Percentiles rank a stretch among this genome's conserved stretches.
Evolutionary conservation across 1,140 invertebrate species (phyloP).

Genomic region (Conopomorpha cramerella): DNA sequence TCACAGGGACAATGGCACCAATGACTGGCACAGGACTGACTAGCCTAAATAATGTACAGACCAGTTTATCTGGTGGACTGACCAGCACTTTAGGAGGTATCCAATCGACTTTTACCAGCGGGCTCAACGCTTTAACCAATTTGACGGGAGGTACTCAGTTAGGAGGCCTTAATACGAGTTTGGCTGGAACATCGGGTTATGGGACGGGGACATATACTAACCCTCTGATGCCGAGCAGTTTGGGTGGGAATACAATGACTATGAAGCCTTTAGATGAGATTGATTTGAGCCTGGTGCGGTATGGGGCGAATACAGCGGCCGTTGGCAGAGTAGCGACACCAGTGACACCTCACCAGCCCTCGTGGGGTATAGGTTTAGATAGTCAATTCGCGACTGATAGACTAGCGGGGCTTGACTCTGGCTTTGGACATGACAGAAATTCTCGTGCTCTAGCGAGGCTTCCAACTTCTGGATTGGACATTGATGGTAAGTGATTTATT

Average conservation of each 20-base stretch:
- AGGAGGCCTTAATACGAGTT: slow-evolving; percentile 47
- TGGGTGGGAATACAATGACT: slow-evolving; percentile 59
- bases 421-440: slow-evolving; percentile 61
- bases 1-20: slow-evolving; percentile 32
- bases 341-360: slow-evolving; percentile 63
- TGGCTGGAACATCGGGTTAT: slow-evolving; percentile 45
- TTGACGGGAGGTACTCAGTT: slow-evolving; percentile 51
- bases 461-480: slow-evolving; percentile 55
- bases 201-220: slow-evolving; percentile 65
- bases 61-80: slow-evolving; percentile 41
- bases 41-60: slow-evolving; percentile 46
- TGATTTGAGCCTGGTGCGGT: slow-evolving; percentile 65
- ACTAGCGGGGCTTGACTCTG: slow-evolving; percentile 55
- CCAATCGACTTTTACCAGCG: slow-evolving; percentile 37
- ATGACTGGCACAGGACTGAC: slow-evolving; percentile 30
- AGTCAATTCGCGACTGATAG: slow-evolving; percentile 66
- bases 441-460: slow-evolving; percentile 57
- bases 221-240: slow-evolving; percentile 58
- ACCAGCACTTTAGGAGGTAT: slow-evolving; percentile 42
- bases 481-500: slow-evolving; percentile 54
- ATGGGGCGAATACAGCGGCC: slow-evolving; percentile 37
- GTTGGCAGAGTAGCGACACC: slow-evolving; percentile 66
- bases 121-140: slow-evolving; percentile 44
- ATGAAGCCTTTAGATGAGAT: slow-evolving; percentile 72
- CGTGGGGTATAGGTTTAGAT: slow-evolving; percentile 63